Percentiles rank a stretch among this genome's conserved stretches.
These are phyloP conservation scores for Crenichthys baileyi DNA, from an alignment of 2,797 vertebrate species.

Conservation along the genomic window DNA sequence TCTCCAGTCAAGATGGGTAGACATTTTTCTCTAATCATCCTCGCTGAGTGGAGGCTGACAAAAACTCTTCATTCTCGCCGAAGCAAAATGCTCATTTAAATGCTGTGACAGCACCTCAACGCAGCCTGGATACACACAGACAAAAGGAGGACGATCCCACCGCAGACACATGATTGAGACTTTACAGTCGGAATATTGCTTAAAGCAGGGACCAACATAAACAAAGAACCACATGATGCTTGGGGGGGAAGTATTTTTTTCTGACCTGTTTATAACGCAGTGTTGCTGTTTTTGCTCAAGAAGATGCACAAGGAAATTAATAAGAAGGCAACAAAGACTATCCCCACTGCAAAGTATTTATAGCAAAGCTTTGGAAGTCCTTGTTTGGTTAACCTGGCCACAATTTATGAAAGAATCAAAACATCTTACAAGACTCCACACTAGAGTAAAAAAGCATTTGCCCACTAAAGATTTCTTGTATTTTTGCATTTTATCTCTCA, in stretches of 20 bases:
- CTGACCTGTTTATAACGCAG: slow-evolving; percentile 14
- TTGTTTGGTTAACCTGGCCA: slow-evolving; percentile 8
- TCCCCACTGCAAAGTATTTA: slow-evolving; percentile 4
- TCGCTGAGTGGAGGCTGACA: slow-evolving; percentile 99
- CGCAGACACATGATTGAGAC: slow-evolving; percentile 74
- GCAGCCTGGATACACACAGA: slow-evolving; percentile 86
- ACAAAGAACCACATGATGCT: slow-evolving; percentile 68
- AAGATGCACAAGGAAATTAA: slow-evolving; percentile 12
- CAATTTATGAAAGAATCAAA: background rate
- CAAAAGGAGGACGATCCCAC: slow-evolving; percentile 83
- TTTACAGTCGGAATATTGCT: slow-evolving; percentile 65
- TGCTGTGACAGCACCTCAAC: slow-evolving; percentile 95
- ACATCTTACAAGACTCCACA: background rate
- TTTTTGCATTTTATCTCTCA: no score
- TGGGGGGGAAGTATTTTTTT: background rate
- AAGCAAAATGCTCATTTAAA: slow-evolving; percentile 99
- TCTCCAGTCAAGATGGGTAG: slow-evolving; percentile 99
- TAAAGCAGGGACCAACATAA: slow-evolving; percentile 82
- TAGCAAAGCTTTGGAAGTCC: background rate
- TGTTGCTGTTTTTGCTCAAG: slow-evolving; percentile 3
- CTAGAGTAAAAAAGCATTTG: background rate
- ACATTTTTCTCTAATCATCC: slow-evolving; percentile 99
- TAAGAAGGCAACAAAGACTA: slow-evolving; percentile 12
- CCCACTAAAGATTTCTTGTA: no score
- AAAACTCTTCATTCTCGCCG: slow-evolving; percentile 97